A percentile compares a stretch with the other conserved stretches of the same genome.
Evolutionary conservation across 2,888 invertebrate species (phyloP).

Genomic region (Eustalomyia histrio): DNA sequence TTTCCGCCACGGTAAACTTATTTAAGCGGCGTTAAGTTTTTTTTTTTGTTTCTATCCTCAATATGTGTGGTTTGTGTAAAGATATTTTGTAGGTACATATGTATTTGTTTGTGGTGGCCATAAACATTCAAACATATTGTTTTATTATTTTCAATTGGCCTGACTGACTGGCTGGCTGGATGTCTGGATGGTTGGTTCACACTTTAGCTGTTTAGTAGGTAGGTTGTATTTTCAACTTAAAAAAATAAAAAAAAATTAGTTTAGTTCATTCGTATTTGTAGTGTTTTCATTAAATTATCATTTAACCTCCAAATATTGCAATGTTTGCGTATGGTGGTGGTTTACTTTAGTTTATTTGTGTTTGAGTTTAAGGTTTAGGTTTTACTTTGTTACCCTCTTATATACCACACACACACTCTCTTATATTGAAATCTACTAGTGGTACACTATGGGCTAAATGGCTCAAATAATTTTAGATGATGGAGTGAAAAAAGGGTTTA

Average conservation of each 20-base stretch:
- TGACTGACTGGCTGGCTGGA: not conserved
- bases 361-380: not conserved
- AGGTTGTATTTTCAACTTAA: not conserved
- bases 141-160: constrained; percentile 47
- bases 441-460: too few species aligned
- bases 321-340: not conserved
- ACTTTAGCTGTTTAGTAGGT: too few species aligned
- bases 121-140: constrained; percentile 37
- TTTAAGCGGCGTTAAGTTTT: constrained; percentile 35
- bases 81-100: too few species aligned
- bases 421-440: too few species aligned
- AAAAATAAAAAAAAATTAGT: not conserved
- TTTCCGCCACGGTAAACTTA: constrained; percentile 57
- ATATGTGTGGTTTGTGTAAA: not conserved
- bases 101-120: not conserved
- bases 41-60: not conserved
- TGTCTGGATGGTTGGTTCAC: too few species aligned
- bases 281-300: constrained; percentile 56
- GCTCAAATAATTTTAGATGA: too few species aligned
- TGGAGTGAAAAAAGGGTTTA: too few species aligned
- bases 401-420: too few species aligned
- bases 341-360: not conserved
- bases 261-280: constrained; percentile 1
- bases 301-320: constrained; percentile 49
- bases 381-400: too few species aligned